A percentile compares a stretch with the other conserved stretches of the same genome.
Evolutionary conservation across 1,140 invertebrate genomes (phyloP).

Genomic region (Pseudoatta argentina): DNA sequence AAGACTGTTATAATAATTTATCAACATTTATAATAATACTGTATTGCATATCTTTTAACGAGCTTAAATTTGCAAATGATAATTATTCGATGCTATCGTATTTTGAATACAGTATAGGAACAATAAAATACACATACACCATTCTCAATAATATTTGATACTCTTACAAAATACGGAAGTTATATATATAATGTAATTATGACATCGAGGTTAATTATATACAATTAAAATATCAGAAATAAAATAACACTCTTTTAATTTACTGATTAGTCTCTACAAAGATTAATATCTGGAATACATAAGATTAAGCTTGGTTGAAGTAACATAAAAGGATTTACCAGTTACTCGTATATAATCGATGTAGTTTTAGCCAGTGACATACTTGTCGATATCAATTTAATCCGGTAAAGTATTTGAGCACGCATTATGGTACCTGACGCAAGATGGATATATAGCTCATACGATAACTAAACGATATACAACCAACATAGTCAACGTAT

Average conservation of each 20-base stretch:
- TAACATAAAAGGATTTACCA: background rate
- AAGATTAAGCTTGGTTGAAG: conserved; percentile 4
- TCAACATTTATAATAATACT: background rate
- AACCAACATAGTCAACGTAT: background rate
- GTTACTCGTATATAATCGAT: background rate
- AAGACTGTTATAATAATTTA: conserved; percentile 8
- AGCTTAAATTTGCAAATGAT: background rate
- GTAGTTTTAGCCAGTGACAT: conserved; percentile 40
- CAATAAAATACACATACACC: background rate
- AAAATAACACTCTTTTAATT: background rate
- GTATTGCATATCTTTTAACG: background rate
- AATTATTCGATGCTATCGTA: background rate
- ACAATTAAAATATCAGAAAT: conserved; percentile 34
- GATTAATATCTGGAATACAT: conserved; percentile 3
- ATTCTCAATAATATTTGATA: conserved; percentile 7
- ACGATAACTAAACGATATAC: conserved; percentile 37
- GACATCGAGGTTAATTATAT: background rate
- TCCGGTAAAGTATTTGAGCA: conserved; percentile 66
- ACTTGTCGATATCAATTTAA: conserved; percentile 63
- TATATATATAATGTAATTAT: conserved; percentile 7
- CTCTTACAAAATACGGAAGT: conserved; percentile 32
- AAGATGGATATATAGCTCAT: background rate
- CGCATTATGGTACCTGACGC: conserved; percentile 36
- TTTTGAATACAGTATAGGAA: background rate
- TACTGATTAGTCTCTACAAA: background rate